Base-by-base conservation (phyloP, 1,140 invertebrate genomes). In the Drosophila santomea region DNA sequence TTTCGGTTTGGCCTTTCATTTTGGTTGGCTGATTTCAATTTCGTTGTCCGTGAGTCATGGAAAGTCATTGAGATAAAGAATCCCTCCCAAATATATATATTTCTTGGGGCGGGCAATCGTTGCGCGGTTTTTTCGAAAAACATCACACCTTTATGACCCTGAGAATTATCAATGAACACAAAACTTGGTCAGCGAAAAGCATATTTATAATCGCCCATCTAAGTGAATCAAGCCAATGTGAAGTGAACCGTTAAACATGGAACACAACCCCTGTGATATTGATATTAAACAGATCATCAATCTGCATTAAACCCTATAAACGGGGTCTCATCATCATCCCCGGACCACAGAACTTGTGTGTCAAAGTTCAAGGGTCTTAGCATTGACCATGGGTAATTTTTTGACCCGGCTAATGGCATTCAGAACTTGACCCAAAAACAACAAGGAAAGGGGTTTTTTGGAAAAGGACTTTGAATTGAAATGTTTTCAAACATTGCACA, bases 21-120 rank as follows among this genome's bases (percentile, higher is more conserved):
- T 86, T 88, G 83, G 83, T 88, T 88, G 78, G 79, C 55, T 76
- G 83, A 76, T 79, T 88, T 76, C 56, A 67, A 60, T 60, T 86
- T 81, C 47, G 64, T n/a, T 47, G 36, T 17, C 50, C 47, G 32
- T 89, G 76, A 83, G 41, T 71, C 68, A 81, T 71, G 67, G 36
- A 51, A 79, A 79, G 28, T 58, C 59, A 71, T 58, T 50, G 41
- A 77, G 81, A 84, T 86, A 79, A 76, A 74, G 78, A 50, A 23
- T 68, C 43, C 25, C 50, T 44, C n/a, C 7, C 47, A 11, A 15
- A 44, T n/a, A 47, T 32, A 47, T 32, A 20, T 23, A 20, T 11
- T 47, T 51, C 28, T 48, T 63, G 35, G 59, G 43, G 58, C 43
- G 62, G 35, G 20, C 39, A 64, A 66, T 38, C 23, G n/a, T 11